phyloP scores from a whole-genome alignment of 2,888 invertebrate genomes.

The Anorthoa munda region DNA sequence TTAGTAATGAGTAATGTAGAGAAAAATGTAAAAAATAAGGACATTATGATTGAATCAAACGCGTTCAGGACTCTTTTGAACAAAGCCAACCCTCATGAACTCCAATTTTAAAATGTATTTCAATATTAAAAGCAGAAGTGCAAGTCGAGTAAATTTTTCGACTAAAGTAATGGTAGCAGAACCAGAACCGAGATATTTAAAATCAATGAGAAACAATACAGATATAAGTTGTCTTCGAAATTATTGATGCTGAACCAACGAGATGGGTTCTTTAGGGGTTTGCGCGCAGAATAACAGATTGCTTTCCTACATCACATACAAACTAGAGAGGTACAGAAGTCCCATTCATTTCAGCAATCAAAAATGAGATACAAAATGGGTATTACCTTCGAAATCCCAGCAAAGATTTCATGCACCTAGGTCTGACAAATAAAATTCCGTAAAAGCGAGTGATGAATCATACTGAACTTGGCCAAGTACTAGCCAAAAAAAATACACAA shows the following conservation, averaged over 20 bases:
- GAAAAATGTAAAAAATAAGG: not conserved
- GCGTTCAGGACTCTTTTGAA: not conserved
- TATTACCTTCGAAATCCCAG: not conserved
- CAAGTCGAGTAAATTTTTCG: not conserved
- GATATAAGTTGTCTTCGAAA: constrained; percentile 58
- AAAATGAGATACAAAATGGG: not conserved
- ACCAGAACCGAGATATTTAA: constrained; percentile 43
- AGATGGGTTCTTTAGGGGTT: constrained; percentile 55
- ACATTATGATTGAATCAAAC: not conserved
- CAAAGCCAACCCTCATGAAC: not conserved
- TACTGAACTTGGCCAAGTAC: no score
- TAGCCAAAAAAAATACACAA: no score
- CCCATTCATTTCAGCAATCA: not conserved
- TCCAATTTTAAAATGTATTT: not conserved
- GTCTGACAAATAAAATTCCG: not conserved
- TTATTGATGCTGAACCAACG: constrained; percentile 59
- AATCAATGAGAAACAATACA: constrained; percentile 56
- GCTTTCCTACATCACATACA: constrained; percentile 35
- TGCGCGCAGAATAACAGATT: constrained; percentile 62
- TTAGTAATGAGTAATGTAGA: no score
- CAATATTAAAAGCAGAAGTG: not conserved
- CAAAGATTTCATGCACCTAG: not conserved
- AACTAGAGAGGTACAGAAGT: constrained; percentile 26
- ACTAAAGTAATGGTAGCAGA: constrained; percentile 32
- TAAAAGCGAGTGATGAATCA: not conserved